These are phyloP conservation scores for Drosophila neoperkinsi DNA, from an alignment of 2,888 invertebrate species.

Conservation along the genomic window DNA sequence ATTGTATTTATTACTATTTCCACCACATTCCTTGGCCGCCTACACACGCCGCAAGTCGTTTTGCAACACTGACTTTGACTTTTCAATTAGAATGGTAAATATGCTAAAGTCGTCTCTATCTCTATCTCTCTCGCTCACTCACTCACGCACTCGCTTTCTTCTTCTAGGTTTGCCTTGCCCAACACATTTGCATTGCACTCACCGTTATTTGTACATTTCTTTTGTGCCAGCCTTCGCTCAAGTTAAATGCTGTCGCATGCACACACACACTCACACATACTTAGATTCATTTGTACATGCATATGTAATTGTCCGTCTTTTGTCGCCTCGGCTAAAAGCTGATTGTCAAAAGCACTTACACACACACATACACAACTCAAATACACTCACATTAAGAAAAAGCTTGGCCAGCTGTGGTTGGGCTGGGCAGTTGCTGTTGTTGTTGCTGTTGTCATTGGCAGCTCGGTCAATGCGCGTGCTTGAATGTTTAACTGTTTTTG, in stretches of 20 bases:
- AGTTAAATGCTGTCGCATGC: constrained; percentile 38
- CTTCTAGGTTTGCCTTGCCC: constrained; percentile 2
- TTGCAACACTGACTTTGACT: constrained; percentile 61
- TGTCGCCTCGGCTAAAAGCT: constrained; percentile 25
- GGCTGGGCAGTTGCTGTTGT: constrained; percentile 48
- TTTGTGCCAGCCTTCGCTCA: constrained; percentile 38
- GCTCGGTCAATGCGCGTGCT: constrained; percentile 73
- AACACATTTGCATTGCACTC: constrained; percentile 21
- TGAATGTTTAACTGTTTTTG: constrained; percentile 51
- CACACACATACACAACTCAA: constrained; percentile 14
- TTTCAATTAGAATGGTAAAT: constrained; percentile 69
- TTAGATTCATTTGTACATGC: constrained; percentile 11
- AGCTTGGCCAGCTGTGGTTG: constrained; percentile 40
- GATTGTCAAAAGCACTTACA: constrained; percentile 36
- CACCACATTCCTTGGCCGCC: constrained; percentile 50
- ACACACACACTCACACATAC: constrained; percentile 25
- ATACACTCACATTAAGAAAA: constrained; percentile 51
- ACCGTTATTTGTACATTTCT: constrained; percentile 54
- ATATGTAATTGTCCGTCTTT: constrained; percentile 21
- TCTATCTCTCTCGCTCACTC: constrained; percentile 17
- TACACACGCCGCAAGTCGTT: constrained; percentile 32
- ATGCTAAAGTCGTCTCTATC: constrained; percentile 16
- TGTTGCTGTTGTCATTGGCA: constrained; percentile 31
- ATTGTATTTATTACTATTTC: constrained; percentile 5
- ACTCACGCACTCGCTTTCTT: constrained; percentile 4